A percentile compares a stretch with the other conserved stretches of the same genome.
Conservation (phyloP, 2,888 invertebrate genomes). For the Tipula lateralis region DNA sequence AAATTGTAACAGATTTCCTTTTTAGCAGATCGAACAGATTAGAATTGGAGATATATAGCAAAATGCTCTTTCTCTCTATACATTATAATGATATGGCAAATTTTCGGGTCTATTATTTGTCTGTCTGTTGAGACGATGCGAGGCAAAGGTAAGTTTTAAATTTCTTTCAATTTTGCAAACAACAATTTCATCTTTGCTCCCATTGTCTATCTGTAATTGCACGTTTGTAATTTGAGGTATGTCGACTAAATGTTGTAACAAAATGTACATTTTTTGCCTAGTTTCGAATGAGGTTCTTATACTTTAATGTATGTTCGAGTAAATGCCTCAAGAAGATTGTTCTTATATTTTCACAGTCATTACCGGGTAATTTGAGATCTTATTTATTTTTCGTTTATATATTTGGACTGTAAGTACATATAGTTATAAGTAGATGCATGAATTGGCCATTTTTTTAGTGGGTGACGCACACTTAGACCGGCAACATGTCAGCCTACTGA, state of each 20-base stretch:
- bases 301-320: neutral
- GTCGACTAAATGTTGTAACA: neutral
- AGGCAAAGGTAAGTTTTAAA: neutral
- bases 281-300: neutral
- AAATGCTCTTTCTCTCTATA: neutral
- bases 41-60: neutral
- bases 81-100: constrained; percentile 12
- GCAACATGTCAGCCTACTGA: too few species aligned
- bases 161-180: neutral
- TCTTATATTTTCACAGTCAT: too few species aligned
- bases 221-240: neutral
- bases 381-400: neutral
- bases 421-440: neutral
- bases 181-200: neutral
- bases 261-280: neutral
- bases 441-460: neutral
- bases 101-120: neutral
- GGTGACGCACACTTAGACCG: too few species aligned
- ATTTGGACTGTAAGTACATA: too few species aligned
- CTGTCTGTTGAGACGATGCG: neutral
- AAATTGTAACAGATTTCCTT: neutral
- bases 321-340: neutral
- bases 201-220: neutral
- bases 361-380: neutral
- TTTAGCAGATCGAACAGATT: neutral